Evolutionary conservation across 2,113 vertebrate genomes (phyloP), one percentile per base, ranked within the genome.

Genomic region (Macaca nemestrina): DNA sequence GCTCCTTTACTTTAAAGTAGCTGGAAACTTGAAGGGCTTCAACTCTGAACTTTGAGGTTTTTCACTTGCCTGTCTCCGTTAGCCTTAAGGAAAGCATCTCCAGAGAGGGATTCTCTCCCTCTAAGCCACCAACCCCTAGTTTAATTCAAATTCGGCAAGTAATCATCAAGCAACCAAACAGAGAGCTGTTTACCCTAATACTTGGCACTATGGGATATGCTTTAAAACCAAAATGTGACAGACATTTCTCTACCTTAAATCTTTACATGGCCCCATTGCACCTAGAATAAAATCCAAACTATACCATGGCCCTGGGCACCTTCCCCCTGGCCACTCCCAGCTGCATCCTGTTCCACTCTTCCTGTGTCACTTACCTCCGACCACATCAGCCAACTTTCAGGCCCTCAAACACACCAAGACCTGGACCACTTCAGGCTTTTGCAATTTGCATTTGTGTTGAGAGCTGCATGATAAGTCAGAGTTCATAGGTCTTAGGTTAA

Each of bases 201-300:
- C 18, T 35, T 68, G 45, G 22, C 75, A 68, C 30, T 23, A 40
- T 22, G 30, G 12, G 1, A 86, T 75, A 40, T 7, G 27, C 72
- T 70, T 96, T 50, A 78, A 96, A 83, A 79, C 38, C 73, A 92
- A 94, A 79, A 88, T 40, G 32, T 84, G 61, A 79, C 14, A 75
- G 67, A 25, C 8, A 52, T 3, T 59, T 16, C 18, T 83, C 85
- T 67, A 7, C 8, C 88, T 89, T 50, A 84, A 84, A 20, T 93
- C 12, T 5, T 40, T 43, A 59, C 1, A 17, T 70, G 40, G 16
- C 16, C 73, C 25, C 30, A 12, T 2, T 59, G 13, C 55, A 80
- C 40, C 80, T 79, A 88, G 67, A 64, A 83, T 18, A 64, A 95
- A 93, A 68, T n/a, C 43, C 87, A 52, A 84, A 84, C 55, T 84